A percentile compares a stretch with the other conserved stretches of the same genome.
Evolutionary conservation across 2,888 invertebrate genomes (phyloP).

Genomic region (Drosophila niveifrons): DNA sequence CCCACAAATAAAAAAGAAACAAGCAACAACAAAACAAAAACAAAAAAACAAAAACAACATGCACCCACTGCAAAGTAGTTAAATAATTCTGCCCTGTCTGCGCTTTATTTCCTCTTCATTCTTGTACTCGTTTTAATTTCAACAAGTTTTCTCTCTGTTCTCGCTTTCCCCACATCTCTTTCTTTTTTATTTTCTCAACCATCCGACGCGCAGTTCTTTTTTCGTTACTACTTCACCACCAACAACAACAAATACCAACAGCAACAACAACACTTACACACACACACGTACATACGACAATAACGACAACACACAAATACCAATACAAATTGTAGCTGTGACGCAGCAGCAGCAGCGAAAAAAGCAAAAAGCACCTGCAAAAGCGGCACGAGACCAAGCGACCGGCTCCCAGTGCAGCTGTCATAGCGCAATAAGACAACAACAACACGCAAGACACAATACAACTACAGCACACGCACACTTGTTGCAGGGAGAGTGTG

Average conservation of each 20-base stretch:
- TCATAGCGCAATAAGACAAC: conserved; percentile 35
- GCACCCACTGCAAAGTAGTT: conserved; percentile 81
- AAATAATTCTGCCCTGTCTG: conserved; percentile 82
- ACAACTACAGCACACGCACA: conserved; percentile 42
- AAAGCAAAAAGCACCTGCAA: conserved; percentile 60
- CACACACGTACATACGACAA: conserved; percentile 28
- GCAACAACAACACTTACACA: conserved; percentile 49
- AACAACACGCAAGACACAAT: conserved; percentile 13
- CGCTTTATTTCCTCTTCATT: conserved; percentile 80
- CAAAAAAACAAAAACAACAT: conserved; percentile 60
- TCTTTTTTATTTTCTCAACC: conserved; percentile 25
- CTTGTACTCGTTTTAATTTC: conserved; percentile 70
- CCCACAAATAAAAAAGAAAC: conserved; percentile 8
- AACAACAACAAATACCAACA: conserved; percentile 52
- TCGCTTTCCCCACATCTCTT: conserved; percentile 67
- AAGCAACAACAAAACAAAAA: conserved; percentile 29
- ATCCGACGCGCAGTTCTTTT: conserved; percentile 76
- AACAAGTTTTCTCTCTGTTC: conserved; percentile 75
- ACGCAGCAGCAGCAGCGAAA: conserved; percentile 28
- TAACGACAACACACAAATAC: conserved; percentile 25
- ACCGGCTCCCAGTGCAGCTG: conserved; percentile 65
- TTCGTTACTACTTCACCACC: conserved; percentile 73
- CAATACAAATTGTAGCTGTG: conserved; percentile 26
- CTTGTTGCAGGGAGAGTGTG: conserved; percentile 62
- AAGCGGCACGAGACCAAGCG: conserved; percentile 64